Evolutionary conservation across 1,140 invertebrate genomes (phyloP), one percentile per base, ranked within the genome.

Genomic region (Paraescarpia echinospica): DNA sequence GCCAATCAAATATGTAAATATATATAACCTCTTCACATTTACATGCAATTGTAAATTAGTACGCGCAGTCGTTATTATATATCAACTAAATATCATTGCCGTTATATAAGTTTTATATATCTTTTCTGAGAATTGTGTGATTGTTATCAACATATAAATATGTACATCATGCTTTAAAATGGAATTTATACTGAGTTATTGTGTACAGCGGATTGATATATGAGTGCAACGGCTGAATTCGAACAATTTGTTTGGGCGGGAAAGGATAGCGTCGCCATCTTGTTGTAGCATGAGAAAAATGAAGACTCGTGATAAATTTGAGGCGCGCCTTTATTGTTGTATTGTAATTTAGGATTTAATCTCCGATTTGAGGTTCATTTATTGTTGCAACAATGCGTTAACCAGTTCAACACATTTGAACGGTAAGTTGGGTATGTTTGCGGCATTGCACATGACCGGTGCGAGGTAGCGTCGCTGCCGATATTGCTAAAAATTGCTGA

Each of bases 181-280:
- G 22, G 27, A 18, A 31, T 31, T 2, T 77, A 77, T 18, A 77
- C 22, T 31, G 59, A 77, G 22, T 77, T 77, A 77, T 31, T 77
- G 22, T 77, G 22, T 31, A 77, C 59, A 18, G 59, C 59, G 59
- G 59, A 77, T 27, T 77, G 59, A 77, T 77, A 77, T 77, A 77
- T 31, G 59, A 77, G 59, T 77, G 22, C 8, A 77, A 31, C 35
- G 35, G n/a, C 34, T 89, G 35, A 88, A 41, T 33, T 91, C 34
- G 41, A 88, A 18, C 51, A 92, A 90, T 92, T 94, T 95, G 94
- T 95, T 95, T 94, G 95, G 94, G 95, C 95, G 94, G 95, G 95
- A 95, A 95, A 94, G 92, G 94, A 94, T 93, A 94, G 93, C 92
- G 94, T 95, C 95, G 95, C 95, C 95, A 95, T 95, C 94, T 95